A percentile compares a stretch with the other conserved stretches of the same genome.
Conservation (phyloP, 2,888 invertebrate genomes). For the Adelphocoris suturalis region DNA sequence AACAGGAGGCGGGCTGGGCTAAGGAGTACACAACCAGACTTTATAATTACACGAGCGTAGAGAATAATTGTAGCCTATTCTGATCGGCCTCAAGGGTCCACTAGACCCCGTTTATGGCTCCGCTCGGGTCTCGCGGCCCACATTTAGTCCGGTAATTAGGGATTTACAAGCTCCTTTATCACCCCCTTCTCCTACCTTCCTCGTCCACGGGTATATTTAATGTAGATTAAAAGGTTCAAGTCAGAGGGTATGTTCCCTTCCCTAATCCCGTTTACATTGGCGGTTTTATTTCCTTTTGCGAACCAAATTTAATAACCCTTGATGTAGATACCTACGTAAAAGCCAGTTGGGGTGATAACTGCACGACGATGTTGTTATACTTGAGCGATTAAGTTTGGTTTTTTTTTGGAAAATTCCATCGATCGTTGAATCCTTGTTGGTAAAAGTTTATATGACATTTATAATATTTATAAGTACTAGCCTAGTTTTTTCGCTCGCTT, state of each 20-base stretch:
- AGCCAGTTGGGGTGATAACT: no score
- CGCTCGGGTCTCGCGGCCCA: constrained; percentile 23
- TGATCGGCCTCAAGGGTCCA: constrained; percentile 48
- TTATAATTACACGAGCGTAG: constrained; percentile 57
- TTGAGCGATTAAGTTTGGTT: no score
- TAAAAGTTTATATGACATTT: no score
- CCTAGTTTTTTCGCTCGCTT: no score
- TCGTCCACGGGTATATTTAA: constrained; percentile 39
- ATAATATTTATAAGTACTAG: no score
- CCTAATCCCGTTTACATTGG: constrained; percentile 12
- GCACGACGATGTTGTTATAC: no score
- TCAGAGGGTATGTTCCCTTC: background rate
- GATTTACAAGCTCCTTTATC: constrained; percentile 47
- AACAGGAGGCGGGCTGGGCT: background rate
- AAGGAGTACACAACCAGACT: background rate
- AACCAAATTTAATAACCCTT: background rate
- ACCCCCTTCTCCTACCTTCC: background rate
- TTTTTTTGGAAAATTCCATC: no score
- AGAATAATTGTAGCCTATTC: constrained; percentile 50
- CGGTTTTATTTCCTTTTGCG: background rate
- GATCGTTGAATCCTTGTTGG: no score
- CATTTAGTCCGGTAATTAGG: constrained; percentile 44
- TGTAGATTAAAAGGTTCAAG: constrained; percentile 50
- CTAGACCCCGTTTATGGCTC: constrained; percentile 42
- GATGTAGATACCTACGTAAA: no score